Evolutionary conservation across 2,797 vertebrate genomes (phyloP), one percentile per base, ranked within the genome.

Genomic region (Gobionotothen gibberifrons): DNA sequence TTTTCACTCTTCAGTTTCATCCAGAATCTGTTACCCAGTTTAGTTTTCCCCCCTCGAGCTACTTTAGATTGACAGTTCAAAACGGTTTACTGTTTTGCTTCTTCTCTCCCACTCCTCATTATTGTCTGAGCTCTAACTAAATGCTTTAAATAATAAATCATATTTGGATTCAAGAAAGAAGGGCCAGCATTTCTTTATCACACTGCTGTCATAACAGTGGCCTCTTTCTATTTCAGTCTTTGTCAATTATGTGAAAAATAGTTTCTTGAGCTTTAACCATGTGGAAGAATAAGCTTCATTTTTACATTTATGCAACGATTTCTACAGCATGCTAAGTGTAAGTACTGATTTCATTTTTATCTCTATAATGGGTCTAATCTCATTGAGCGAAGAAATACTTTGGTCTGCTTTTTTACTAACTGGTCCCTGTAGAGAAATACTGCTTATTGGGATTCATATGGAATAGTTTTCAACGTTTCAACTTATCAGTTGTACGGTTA

Each of bases 121-220:
- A 73, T 76, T 85, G 70, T 63, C 63, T 76, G 52, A 86, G 74
- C 81, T 85, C 62, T 65, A 80, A 81, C 71, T 81, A 52, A 81
- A 81, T 68, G 40, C 85, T 88, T 85, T 93, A 87, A 93, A 94
- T 94, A 92, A 93, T 93, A 59, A 81, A 92, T 92, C 57, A 39
- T 82, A 82, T 83, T 79, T 87, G 69, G 67, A 84, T 72, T 58
- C 26, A 74, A 79, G 60, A 78, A 82, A 78, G 66, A 56, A 57
- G 39, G 69, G 72, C 72, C 60, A 69, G 56, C 26, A 48, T 80
- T 87, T 26, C 80, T 72, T 85, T 60, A 62, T 82, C 32, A 1
- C 68, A 19, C 47, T 74, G 43, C 76, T 87, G 72, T 83, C 78
- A 76, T 29, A 61, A 73, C 56, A 59, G 51, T 79, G 74, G 16